Conservation (phyloP, 2,888 invertebrate species). For the Bugula neritina region DNA sequence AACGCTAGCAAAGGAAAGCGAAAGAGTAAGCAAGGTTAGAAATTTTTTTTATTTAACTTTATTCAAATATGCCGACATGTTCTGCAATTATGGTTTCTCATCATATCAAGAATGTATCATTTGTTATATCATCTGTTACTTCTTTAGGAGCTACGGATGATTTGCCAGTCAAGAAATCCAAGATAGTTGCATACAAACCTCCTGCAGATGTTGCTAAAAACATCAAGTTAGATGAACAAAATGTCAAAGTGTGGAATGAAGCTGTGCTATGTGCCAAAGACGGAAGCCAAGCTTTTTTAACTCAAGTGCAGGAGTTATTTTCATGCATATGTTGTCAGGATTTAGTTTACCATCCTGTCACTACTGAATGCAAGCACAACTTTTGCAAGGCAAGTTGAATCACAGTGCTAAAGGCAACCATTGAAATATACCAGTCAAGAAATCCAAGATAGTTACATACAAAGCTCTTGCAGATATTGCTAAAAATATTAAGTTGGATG, state of each 20-base stretch:
- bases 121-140: no score
- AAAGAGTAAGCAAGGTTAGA: no score
- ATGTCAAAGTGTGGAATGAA: slow-evolving; percentile 66
- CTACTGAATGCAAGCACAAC: slow-evolving; percentile 69
- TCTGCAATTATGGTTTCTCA: no score
- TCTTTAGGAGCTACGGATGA: no score
- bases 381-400: slow-evolving; percentile 62
- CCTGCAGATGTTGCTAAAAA: slow-evolving; percentile 51
- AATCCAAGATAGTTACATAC: slow-evolving; percentile 39
- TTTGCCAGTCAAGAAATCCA: neutral
- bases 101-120: no score
- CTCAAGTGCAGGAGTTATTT: slow-evolving; percentile 63
- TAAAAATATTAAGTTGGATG: slow-evolving; percentile 59
- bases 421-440: neutral
- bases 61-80: no score
- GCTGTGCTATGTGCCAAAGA: slow-evolving; percentile 58
- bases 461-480: slow-evolving; percentile 52
- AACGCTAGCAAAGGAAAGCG: slow-evolving; percentile 25
- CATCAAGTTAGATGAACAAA: slow-evolving; percentile 60
- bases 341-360: slow-evolving; percentile 65
- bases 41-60: no score
- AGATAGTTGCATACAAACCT: slow-evolving; percentile 49
- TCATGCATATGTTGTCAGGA: slow-evolving; percentile 76
- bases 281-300: slow-evolving; percentile 58
- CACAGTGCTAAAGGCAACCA: neutral